Evolutionary conservation across 2,888 invertebrate species (phyloP), one percentile per base, ranked within the genome.

Genomic region (Amphipoea lucens): DNA sequence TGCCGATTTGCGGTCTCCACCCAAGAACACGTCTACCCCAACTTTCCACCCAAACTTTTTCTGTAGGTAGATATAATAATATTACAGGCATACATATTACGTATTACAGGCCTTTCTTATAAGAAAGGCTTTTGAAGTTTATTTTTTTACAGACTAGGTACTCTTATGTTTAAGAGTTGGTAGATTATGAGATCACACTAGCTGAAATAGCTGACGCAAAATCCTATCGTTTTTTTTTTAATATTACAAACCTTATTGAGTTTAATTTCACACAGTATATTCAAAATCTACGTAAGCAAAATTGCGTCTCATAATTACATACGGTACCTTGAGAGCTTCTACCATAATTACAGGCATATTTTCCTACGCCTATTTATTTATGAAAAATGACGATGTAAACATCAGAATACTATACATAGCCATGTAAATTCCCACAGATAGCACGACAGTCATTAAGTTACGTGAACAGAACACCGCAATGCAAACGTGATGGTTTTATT

Each of bases 401-500:
- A 71, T 42, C 5, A 29, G 45, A 72, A 12, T 54, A 65, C 23
- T 69, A 36, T 40, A 76, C n/a, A 67, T 12, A 48, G 17, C 29
- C 60, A 76, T 86, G 63, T 57, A 36, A 69, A 72, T 79, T 83
- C 85, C 74, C 83, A 86, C 62, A 74, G 48, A 75, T 51, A 54
- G 29, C 9, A 42, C 36, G 40, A 48, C 48, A 66, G 62, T 69
- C 75, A 82, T 86, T 78, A 73, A 4, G 73, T 84, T 86, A 84
- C 78, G 73, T 86, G 76, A 79, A 72, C 66, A 66, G n/a, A 51
- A 72, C 72, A 72, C 78, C 85, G 83, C 74, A 83, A 71, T 77
- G 63, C 36, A 73, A 57, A 84, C 82, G 86, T 86, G 83, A 86
- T 76, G 66, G 73, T 84, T 86, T 84, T 86, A 86, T 82, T 82